Evolutionary conservation across 92 coral and sea anemone species (phyloP), one percentile per base, ranked within the genome.

Genomic region (Micromussa lordhowensis): DNA sequence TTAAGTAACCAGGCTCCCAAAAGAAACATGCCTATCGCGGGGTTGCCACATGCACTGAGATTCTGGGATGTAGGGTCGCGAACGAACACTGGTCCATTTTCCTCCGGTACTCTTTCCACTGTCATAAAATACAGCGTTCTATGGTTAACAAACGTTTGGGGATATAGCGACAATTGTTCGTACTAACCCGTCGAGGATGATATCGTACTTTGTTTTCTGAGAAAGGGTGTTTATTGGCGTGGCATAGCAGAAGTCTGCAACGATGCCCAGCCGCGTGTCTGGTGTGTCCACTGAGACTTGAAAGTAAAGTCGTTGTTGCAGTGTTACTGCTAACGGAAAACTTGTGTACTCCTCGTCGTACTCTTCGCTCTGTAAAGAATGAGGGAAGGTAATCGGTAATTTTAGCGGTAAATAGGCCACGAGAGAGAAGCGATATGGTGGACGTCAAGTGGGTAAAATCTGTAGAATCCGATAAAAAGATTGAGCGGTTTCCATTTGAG

Each of bases 231-330:
- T 79, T 26, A 81, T 80, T 38, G 94, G 92, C 31, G 94, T 92
- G 80, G 81, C 92, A 54, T 88, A 88, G 90, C 94, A 92, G 84
- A 51, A 73, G 66, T 92, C 94, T 3, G 85, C 84, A 64, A 55
- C n/a, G 70, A 92, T 92, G 7, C 88, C 89, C 17, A 92, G 79
- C 72, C 79, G 78, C 12, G 92, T 63, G 90, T 92, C 92, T 35
- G 83, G 92, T 21, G 94, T 88, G 80, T 70, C 88, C 21, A 88
- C 91, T 48, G 87, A 83, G 36, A 92, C 83, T 85, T 92, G 94
- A 48, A 92, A 92, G 35, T 88, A 80, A 69, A 88, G 77, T 1
- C 92, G 90, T 36, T 92, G 89, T 17, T 40, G 86, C 31, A 84
- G 66, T 1, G 68, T 74, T 11, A 88, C 92, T 6, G 64, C 75